Evolutionary conservation across 2,888 invertebrate species (phyloP).

Genomic region (Eutolmus rufibarbis): DNA sequence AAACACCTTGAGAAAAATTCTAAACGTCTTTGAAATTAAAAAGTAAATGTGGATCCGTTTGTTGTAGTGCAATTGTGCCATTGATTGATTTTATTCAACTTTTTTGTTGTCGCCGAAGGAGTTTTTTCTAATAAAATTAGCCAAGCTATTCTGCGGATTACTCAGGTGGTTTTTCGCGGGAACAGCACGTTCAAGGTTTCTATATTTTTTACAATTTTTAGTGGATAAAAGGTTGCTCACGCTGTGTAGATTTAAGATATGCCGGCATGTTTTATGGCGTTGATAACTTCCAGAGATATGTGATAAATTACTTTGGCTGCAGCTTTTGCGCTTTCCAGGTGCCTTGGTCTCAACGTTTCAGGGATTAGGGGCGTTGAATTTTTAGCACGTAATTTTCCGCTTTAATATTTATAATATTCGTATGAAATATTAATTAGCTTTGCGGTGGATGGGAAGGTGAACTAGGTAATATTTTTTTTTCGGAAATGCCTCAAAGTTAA

Average conservation of each 20-base stretch:
- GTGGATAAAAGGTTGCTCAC: background rate
- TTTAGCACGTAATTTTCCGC: background rate
- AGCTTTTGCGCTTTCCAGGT: background rate
- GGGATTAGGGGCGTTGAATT: background rate
- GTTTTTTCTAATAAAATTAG: background rate
- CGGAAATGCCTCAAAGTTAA: background rate
- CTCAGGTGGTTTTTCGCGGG: slow-evolving; percentile 10
- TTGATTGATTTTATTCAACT: background rate
- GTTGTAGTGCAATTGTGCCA: background rate
- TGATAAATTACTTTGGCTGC: background rate
- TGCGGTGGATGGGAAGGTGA: background rate
- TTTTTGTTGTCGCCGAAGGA: background rate
- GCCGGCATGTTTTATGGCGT: background rate
- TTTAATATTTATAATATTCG: background rate
- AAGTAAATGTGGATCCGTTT: background rate
- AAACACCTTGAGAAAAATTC: background rate
- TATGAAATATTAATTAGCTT: background rate
- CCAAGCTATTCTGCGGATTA: background rate
- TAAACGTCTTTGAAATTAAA: background rate
- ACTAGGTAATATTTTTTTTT: background rate
- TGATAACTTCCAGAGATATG: background rate
- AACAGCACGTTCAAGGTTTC: slow-evolving; percentile 22
- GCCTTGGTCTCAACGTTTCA: background rate
- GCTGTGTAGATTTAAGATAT: background rate
- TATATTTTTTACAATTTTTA: slow-evolving; percentile 9